Base-by-base conservation (phyloP, 2,797 vertebrate species). In the Spea hammondii region DNA sequence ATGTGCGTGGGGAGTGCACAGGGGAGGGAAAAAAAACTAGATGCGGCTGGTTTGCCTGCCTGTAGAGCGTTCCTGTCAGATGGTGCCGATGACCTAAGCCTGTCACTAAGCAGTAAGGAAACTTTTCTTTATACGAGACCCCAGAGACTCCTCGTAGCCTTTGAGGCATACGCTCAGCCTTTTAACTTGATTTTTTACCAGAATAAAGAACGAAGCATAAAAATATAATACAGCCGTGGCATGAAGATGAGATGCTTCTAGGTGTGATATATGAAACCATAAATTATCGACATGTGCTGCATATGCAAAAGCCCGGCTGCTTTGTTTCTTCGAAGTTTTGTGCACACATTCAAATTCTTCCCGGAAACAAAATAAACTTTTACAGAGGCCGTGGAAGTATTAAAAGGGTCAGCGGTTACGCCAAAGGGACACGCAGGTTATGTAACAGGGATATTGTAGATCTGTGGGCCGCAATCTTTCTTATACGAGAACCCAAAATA, bases 51-150 rank as follows among this genome's bases (percentile, higher is more conserved):
- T 50, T 69, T 76, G 72, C 65, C 77, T 51, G 48, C 78, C 85
- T 79, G 66, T 4, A 47, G 76, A 79, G 86, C 80, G 76, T 55
- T 55, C 55, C 57, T 84, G 80, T 80, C 83, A 86, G 57, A 79
- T 4, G 60, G 48, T n/a, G 10, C 32, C 80, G 79, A 84, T 80
- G 82, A 85, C 80, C 3, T 44, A 79, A 82, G 70, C 17, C 68
- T 65, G 83, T 76, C 83, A 89, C 83, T 45, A 83, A 10, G 64
- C 4, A 84, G 54, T 14, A 80, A 32, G 64, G 68, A 66, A 71
- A 68, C 73, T 12, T 84, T 83, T 66, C 50, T 79, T 72, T 84
- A 82, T 70, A 82, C 55, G 55, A 84, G 53, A 51, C 67, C 14
- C 82, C 53, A 66, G 82, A 83, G 81, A 84, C 74, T 72, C 72